Evolutionary conservation across 2,113 vertebrate species (phyloP).

Genomic region (Atlantisia rogersi): DNA sequence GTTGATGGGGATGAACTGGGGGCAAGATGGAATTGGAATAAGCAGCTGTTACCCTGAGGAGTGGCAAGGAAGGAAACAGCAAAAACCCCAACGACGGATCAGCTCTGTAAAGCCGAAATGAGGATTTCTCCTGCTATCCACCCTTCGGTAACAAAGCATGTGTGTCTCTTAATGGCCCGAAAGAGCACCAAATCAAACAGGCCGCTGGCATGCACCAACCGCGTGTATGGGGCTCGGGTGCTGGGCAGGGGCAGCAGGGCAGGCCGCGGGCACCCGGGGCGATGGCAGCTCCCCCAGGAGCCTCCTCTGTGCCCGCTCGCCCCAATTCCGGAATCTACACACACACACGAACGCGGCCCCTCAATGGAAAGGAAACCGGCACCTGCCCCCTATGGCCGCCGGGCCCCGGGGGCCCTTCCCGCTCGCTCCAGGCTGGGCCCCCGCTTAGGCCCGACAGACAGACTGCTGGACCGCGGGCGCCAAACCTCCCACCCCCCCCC

Average conservation of each 20-base stretch:
- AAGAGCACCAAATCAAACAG: accelerated
- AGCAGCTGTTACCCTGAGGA: background rate
- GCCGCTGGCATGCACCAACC: accelerated
- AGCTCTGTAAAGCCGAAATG: accelerated
- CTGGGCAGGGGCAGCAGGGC: background rate
- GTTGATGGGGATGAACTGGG: background rate
- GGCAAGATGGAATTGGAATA: background rate
- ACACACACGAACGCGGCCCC: background rate
- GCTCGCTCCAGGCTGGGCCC: background rate
- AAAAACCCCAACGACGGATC: background rate
- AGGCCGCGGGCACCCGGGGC: accelerated
- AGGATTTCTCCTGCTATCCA: background rate
- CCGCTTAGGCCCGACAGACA: background rate
- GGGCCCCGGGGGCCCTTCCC: background rate
- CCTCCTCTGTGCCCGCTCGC: background rate
- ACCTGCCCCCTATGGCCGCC: background rate
- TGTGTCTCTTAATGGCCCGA: accelerated
- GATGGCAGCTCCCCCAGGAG: background rate
- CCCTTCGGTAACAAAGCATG: accelerated
- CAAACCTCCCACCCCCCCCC: background rate
- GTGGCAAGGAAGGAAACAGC: background rate
- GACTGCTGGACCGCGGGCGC: background rate
- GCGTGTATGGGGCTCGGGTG: accelerated
- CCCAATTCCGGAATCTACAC: accelerated
- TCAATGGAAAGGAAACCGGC: background rate